Evolutionary conservation across 2,888 invertebrate species (phyloP), one percentile per base, ranked within the genome.

Genomic region (Pristionchus maxplancki): DNA sequence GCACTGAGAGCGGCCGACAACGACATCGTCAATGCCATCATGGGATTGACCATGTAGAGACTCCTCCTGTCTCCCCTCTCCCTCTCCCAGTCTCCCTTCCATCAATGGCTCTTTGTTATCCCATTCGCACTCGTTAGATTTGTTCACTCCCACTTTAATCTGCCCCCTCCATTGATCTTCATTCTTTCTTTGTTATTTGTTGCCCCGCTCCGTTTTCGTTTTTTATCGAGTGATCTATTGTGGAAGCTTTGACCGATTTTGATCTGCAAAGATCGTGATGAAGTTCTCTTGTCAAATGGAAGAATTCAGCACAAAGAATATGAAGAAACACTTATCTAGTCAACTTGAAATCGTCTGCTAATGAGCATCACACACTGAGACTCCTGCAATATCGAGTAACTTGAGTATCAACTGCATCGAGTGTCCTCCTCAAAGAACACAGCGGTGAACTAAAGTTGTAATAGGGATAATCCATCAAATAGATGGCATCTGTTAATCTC

Each of bases 21-120:
- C 93, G 99, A 99, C 96, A 99, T 99, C 95, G 99, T 99, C 93
- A 99, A 99, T 95, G 99, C 99, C 93, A 99, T 99, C 95, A 99
- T 99, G 99, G 98, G 92, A 89, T 90, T 94, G 31, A 94, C 94
- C 53, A 93, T 94, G 93, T 94, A 93, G 50, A 20, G 44, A 40
- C 53, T n/a, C n/a, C n/a, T n/a, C n/a, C n/a, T n/a, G n/a, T n/a
- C n/a, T n/a, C 48, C 15, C 24, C 64, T 44, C 44, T 31, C 62
- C 11, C 1, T 44, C 15, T 11, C 28, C 48, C 31, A 40, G 81
- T 50, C 71, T 31, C 37, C 20, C 31, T 28, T 81, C 78, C 78
- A 40, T 28, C 78, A 40, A 37, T 40, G 37, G 15, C 17, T 9
- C 53, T 31, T 53, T 83, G 83, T 81, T 50, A 50, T 78, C 17